phyloP scores from a whole-genome alignment of 2,113 vertebrate species.

The Scytalopus superciliaris region DNA sequence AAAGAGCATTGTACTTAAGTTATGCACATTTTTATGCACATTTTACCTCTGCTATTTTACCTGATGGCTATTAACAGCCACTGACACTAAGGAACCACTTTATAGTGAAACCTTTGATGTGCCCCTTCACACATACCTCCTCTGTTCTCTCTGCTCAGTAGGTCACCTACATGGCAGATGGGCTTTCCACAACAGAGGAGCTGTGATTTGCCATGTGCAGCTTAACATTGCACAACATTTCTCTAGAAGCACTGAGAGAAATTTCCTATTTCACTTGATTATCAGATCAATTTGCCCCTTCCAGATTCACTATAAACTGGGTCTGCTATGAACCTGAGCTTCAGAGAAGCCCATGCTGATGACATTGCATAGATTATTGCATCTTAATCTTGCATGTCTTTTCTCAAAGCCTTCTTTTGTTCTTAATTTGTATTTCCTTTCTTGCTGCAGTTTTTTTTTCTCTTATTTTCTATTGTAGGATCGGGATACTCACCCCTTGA shows the following conservation, averaged over 20 bases:
- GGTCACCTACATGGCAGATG: background rate
- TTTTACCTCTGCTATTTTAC: conserved; percentile 57
- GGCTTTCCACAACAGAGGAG: background rate
- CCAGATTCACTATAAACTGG: conserved; percentile 58
- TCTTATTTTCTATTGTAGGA: conserved; percentile 83
- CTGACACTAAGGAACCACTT: conserved; percentile 33
- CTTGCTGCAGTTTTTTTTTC: conserved; percentile 77
- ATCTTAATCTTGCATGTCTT: conserved; percentile 71
- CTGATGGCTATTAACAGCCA: conserved; percentile 27
- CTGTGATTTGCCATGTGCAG: background rate
- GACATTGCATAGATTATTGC: conserved; percentile 42
- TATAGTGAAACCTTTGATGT: conserved; percentile 44
- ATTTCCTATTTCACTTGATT: background rate
- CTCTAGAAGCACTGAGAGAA: background rate
- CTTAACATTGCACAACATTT: background rate
- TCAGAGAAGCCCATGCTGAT: conserved; percentile 9
- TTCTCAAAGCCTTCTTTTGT: conserved; percentile 53
- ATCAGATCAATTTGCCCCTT: background rate
- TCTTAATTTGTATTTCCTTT: conserved; percentile 69
- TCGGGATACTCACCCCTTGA: conserved; percentile 89
- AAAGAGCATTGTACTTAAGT: background rate
- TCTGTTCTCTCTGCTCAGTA: background rate
- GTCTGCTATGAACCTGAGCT: conserved; percentile 31
- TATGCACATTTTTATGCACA: conserved; percentile 43
- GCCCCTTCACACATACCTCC: background rate